phyloP scores from a whole-genome alignment of 2,113 vertebrate genomes.

The Apodemus speciosus region DNA sequence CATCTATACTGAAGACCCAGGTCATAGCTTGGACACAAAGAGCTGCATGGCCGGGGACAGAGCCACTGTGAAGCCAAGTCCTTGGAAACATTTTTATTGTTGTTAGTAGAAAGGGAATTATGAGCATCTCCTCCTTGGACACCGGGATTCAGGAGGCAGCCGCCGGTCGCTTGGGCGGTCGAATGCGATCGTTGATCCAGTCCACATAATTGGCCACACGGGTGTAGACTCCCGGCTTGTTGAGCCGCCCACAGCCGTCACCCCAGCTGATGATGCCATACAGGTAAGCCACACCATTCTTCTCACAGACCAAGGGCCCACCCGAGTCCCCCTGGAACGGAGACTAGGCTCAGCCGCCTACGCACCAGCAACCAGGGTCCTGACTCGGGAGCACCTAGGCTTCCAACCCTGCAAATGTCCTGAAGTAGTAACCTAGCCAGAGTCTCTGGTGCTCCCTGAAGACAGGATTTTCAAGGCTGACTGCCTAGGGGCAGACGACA shows the following conservation, averaged over 20 bases:
- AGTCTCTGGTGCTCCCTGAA: background rate
- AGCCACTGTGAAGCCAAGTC: fast-evolving
- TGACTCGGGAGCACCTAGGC: background rate
- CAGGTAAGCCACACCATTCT: conserved; percentile 88
- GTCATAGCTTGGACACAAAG: background rate
- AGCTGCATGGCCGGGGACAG: too few species aligned
- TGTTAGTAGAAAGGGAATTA: fast-evolving
- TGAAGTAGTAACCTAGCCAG: fast-evolving
- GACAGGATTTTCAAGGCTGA: background rate
- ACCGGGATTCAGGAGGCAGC: conserved; percentile 17
- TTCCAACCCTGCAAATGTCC: background rate
- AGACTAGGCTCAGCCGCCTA: background rate
- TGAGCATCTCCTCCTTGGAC: fast-evolving
- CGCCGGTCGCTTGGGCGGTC: conserved; percentile 1
- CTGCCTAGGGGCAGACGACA: background rate
- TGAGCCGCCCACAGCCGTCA: conserved; percentile 89
- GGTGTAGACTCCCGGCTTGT: conserved; percentile 95
- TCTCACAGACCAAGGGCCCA: conserved; percentile 91
- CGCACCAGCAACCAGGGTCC: background rate
- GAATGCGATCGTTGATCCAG: conserved; percentile 92
- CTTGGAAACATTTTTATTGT: conserved; percentile 46
- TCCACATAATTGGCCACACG: conserved; percentile 90
- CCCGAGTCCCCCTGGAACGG: conserved; percentile 94
- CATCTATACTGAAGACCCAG: background rate
- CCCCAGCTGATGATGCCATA: conserved; percentile 97